Evolutionary conservation across 2,113 vertebrate species (phyloP).

Genomic region (Ondatra zibethicus): DNA sequence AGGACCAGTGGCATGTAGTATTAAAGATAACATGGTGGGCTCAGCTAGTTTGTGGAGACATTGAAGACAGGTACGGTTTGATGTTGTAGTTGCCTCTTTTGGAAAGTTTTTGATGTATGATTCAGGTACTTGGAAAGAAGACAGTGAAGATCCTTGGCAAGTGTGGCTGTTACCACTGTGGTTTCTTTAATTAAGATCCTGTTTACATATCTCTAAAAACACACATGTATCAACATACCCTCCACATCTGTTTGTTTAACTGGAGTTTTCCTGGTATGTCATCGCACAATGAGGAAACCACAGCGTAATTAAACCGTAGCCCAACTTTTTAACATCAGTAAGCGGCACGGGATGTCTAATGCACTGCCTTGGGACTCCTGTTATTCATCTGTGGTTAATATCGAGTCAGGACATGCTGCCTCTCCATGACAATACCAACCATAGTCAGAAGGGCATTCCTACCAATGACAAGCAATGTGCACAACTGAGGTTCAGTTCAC

Average conservation of each 20-base stretch:
- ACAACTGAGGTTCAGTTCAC: neutral
- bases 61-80: neutral
- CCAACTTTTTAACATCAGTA: neutral
- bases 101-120: neutral
- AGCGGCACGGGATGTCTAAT: neutral
- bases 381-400: neutral
- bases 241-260: neutral
- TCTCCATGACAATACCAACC: neutral
- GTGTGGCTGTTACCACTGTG: neutral
- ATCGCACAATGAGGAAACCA: neutral
- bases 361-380: neutral
- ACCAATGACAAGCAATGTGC: neutral
- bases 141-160: neutral
- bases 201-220: conserved; percentile 3
- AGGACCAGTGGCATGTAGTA: neutral
- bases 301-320: neutral
- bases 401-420: neutral
- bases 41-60: neutral
- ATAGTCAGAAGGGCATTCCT: neutral
- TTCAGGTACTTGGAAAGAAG: conserved; percentile 21
- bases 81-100: neutral
- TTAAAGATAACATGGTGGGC: neutral
- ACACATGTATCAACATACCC: neutral
- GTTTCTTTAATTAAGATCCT: neutral
- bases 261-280: neutral